Base-by-base conservation (phyloP, 2,113 vertebrate species). In the Hippopotamus amphibius region DNA sequence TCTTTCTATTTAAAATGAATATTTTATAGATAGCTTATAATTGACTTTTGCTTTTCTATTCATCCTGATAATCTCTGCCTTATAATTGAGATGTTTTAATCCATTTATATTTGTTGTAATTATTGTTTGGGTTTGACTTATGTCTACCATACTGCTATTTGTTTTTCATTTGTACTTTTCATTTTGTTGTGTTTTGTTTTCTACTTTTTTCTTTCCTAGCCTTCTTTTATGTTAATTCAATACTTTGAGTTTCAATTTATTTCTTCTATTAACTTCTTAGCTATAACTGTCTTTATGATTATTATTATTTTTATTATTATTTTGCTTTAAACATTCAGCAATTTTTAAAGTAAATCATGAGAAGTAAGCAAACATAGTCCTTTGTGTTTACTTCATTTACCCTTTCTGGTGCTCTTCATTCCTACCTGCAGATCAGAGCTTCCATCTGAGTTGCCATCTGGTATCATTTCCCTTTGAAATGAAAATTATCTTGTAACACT, bases 381-480 rank as follows among this genome's bases (percentile, higher is more conserved):
- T 50, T 65, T 91, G n/a, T 72, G 72, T 85, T 33, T 83, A 90
- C 69, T 53, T 13, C 80, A 87, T 37, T 94, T 80, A 92, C 30
- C 41, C 57, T 89, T 96, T 85, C 43, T 80, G 53, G 5, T 55
- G 14, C 37, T 61, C n/a, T 63, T 85, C 43, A 63, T 77, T 93
- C 24, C 71, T 88, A 68, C 63, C 61, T 92, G 21, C 11, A 37
- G 50, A 14, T 80, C 6, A 10, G 33, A 80, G 33, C 33, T 55
- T 68, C 61, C 17, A 2, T 61, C 41, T 69, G 41, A 66, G 71
- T 79, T 96, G 94, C 33, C 24, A 84, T 68, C 37, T 88, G 80
- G 16, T 43, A 37, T 94, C 50, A 72, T 93, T 96, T 96, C 82
- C 43, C n/a, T 96, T 89, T 95, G 71, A 96, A 89, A 26, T 91